Base-by-base conservation (phyloP, 2,888 invertebrate genomes). In the Phaonia tiefii region DNA sequence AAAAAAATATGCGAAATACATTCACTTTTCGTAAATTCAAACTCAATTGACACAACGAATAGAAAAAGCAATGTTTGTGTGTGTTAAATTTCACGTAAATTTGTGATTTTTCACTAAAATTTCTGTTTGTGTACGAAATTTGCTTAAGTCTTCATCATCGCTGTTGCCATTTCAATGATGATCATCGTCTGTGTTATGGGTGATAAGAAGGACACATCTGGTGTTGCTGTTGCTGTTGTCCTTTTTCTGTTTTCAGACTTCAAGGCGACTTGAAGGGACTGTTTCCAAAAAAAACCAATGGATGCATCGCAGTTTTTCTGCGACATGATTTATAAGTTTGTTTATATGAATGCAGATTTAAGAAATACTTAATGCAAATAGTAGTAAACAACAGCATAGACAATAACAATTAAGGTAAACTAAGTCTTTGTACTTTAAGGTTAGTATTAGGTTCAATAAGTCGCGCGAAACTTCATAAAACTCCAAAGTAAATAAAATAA, bases 311-410 rank as follows among this genome's bases (percentile, higher is more conserved):
- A n/a, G n/a, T n/a, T n/a, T 2, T 10, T 17, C 7, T n/a, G 20
- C 49, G 58, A 39, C 58, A 70, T 76, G 80, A 80, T 73, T 80
- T 76, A 80, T 73, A 69, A 69, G 54, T 76, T 73, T 73, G 73
- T 76, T 76, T 76, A 13, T 31, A n/a, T 8, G 31, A 8, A 5
- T 31, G 31, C 31, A 31, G 31, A 31, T 31, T 31, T 31, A 5
- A 31, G 31, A 3, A 31, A 31, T 31, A 31, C 8, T n/a, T n/a
- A 3, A 31, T 5, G 31, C 31, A 31, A n/a, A n/a, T 8, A 31
- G 31, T 31, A 8, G 31, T 31, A 31, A 31, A 31, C 31, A 31
- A 31, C 31, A 31, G 8, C 3, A 31, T 31, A 5, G 31, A 31
- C 31, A 31, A 31, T 31, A 31, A 8, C 31, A 8, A n/a, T n/a